Evolutionary conservation across 2,888 invertebrate species (phyloP).

Genomic region (Pyrochroa serraticornis): DNA sequence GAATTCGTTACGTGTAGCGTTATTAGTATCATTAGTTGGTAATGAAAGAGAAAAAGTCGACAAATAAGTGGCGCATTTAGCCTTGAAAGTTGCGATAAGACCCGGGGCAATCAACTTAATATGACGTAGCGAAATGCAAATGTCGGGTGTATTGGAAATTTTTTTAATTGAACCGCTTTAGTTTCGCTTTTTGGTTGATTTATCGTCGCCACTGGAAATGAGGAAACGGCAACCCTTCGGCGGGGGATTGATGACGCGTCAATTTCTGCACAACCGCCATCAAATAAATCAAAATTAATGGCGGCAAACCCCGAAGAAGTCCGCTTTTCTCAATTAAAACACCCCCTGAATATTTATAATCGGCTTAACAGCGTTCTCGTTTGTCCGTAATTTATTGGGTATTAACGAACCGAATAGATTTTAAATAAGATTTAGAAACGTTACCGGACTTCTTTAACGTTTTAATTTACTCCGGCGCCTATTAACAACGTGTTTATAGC

Average conservation of each 20-base stretch:
- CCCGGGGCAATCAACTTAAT: too few species aligned
- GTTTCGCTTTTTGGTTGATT: too few species aligned
- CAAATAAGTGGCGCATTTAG: too few species aligned
- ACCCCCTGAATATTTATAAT: conserved; percentile 38
- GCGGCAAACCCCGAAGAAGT: conserved; percentile 2
- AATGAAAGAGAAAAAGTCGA: too few species aligned
- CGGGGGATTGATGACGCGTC: neutral
- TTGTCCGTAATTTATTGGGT: conserved; percentile 33
- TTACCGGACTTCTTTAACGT: conserved; percentile 29
- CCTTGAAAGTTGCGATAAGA: too few species aligned
- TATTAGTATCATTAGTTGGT: too few species aligned
- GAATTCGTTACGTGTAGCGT: too few species aligned
- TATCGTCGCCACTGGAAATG: neutral
- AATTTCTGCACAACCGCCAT: conserved; percentile 9
- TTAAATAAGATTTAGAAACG: conserved; percentile 33
- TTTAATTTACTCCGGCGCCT: conserved; percentile 34
- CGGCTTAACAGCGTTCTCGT: conserved; percentile 30
- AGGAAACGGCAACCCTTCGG: neutral
- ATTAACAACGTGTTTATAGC: conserved; percentile 27
- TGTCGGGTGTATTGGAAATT: too few species aligned
- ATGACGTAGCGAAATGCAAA: too few species aligned
- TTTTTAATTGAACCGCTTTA: too few species aligned
- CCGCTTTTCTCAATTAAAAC: conserved; percentile 27
- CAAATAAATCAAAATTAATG: conserved; percentile 23
- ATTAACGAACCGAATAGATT: conserved; percentile 30